Percentiles rank a stretch among this genome's conserved stretches.
Evolutionary conservation across 2,113 vertebrate species (phyloP).

Genomic region (Pardalotus punctatus): DNA sequence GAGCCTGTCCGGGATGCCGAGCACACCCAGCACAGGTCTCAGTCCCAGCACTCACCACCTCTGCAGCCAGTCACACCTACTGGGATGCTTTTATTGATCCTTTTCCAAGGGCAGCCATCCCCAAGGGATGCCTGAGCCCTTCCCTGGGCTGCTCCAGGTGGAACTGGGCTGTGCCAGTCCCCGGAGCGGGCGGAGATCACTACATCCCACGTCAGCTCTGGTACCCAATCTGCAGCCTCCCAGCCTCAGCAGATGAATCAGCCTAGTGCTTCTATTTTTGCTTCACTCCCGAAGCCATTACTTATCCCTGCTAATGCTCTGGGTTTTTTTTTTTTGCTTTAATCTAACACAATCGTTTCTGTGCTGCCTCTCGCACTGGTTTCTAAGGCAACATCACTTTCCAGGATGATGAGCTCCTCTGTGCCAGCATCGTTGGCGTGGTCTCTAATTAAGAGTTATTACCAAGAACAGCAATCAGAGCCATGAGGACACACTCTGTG

Average conservation of each 20-base stretch:
- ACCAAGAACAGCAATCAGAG: neutral
- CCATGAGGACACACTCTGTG: neutral
- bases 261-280: slow-evolving; percentile 49
- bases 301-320: slow-evolving; percentile 51
- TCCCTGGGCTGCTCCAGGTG: neutral
- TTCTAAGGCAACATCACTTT: slow-evolving; percentile 78
- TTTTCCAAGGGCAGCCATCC: neutral
- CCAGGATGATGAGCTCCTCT: slow-evolving; percentile 74
- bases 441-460: slow-evolving; percentile 34
- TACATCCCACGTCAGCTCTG: neutral
- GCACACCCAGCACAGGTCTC: fast-evolving
- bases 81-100: fast-evolving
- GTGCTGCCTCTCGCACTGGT: slow-evolving; percentile 53
- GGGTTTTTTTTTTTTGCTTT: neutral
- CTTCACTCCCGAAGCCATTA: slow-evolving; percentile 2
- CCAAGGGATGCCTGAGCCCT: neutral
- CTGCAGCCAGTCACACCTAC: fast-evolving
- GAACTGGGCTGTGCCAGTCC: neutral
- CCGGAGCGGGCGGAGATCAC: neutral
- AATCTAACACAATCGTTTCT: slow-evolving; percentile 17
- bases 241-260: slow-evolving; percentile 29
- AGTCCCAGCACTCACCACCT: fast-evolving
- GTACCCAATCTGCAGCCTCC: neutral
- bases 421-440: neutral
- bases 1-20: neutral